Evolutionary conservation across 2,888 invertebrate species (phyloP), one percentile per base, ranked within the genome.

Genomic region (Carpatolechia fugitivella): DNA sequence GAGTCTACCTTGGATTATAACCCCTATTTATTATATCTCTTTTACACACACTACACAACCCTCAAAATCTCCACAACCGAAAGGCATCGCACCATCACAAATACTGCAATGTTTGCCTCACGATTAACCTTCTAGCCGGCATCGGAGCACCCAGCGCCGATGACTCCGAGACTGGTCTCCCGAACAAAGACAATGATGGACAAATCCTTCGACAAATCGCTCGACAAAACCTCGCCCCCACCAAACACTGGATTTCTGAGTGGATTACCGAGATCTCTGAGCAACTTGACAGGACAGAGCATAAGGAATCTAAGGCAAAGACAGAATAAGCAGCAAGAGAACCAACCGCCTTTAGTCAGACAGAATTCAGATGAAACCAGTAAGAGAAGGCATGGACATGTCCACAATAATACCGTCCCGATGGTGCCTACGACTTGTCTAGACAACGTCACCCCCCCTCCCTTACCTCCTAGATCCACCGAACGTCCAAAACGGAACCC

Each of bases 211-310:
- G 54, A 57, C 7, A 13, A 41, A 11, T n/a, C 62, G 3, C 60
- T 52, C 20, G 74, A 69, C 55, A 73, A 74, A 61, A 64, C 66
- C 29, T 31, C 44, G 0, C 68, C 70, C 2, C 55, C 62, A 4
- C 74, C 63, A 56, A 69, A 74, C 68, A 70, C 76, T 18, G 80
- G 88, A 58, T 90, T 91, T 74, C 82, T 90, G 1, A 81, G 81
- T 74, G 88, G 85, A 0, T 74, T 91, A 8, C 91, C 91, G 0
- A 63, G 91, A 0, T 89, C 90, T 0, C 76, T 91, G 3, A 86
- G 85, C 76, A 90, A 88, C 68, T 78, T 91, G 14, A 90, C 91
- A 16, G 88, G 89, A 0, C 90, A 90, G 69, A 86, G 86, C 57
- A 58, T 89, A 0, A 61, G 85, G 6, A 82, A 85, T 57, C 66